A percentile compares a stretch with the other conserved stretches of the same genome.
These are phyloP conservation scores for Chaetura pelagica DNA, from an alignment of 2,113 vertebrate genomes.

Conservation along the genomic window DNA sequence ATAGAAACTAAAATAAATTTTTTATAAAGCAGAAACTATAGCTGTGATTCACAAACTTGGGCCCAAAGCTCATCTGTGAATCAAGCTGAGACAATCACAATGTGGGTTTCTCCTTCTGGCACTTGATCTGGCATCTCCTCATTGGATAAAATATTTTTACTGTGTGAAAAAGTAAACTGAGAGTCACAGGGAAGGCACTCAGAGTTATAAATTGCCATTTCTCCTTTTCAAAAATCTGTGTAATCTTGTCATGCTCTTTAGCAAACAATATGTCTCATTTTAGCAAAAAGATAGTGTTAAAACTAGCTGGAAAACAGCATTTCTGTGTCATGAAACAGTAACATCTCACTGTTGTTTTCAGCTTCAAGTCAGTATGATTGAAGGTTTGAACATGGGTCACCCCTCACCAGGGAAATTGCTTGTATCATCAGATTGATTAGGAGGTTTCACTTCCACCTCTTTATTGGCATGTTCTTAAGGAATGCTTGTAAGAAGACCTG, in stretches of 20 bases:
- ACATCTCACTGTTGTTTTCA: not conserved
- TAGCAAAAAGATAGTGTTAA: not conserved
- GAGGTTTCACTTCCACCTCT: not conserved
- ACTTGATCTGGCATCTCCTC: not conserved
- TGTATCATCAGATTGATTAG: not conserved
- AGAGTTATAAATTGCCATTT: fast-evolving
- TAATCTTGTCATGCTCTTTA: not conserved
- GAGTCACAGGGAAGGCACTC: not conserved
- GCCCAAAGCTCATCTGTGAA: not conserved
- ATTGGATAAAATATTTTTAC: not conserved
- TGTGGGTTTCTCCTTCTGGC: not conserved
- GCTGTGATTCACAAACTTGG: not conserved
- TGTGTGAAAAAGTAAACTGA: not conserved
- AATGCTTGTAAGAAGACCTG: not conserved
- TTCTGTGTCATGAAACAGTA: not conserved
- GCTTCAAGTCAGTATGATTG: not conserved
- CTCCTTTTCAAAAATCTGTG: not conserved
- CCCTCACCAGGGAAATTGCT: not conserved
- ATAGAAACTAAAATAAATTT: not conserved
- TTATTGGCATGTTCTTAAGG: not conserved
- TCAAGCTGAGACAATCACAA: not conserved
- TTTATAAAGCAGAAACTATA: not conserved
- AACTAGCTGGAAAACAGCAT: not conserved
- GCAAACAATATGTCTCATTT: not conserved
- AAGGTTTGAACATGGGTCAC: not conserved